phyloP scores from a whole-genome alignment of 1,140 invertebrate species.

The Heliconius eleuchia region DNA sequence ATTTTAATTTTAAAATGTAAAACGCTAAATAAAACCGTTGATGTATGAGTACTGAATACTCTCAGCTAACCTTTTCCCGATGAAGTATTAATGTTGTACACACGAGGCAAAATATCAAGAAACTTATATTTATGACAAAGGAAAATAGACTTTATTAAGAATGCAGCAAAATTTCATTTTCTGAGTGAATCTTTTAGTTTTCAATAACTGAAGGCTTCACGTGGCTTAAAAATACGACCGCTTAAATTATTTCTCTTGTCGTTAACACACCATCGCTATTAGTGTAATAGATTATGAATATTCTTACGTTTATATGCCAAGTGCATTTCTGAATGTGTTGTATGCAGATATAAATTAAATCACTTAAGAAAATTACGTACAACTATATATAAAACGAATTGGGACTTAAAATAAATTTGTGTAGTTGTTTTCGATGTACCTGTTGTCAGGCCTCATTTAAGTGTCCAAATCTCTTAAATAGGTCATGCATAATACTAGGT shows the following conservation, averaged over 20 bases:
- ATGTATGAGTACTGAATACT: slow-evolving; percentile 29
- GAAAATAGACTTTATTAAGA: slow-evolving; percentile 7
- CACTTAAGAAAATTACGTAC: not conserved
- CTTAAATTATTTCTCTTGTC: slow-evolving; percentile 37
- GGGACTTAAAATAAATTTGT: too few species aligned
- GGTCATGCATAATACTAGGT: too few species aligned
- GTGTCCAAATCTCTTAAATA: too few species aligned
- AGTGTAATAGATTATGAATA: slow-evolving; percentile 31
- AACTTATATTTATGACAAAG: not conserved
- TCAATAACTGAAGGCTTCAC: slow-evolving; percentile 9
- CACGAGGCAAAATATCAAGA: slow-evolving; percentile 27
- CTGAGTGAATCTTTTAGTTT: not conserved
- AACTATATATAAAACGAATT: too few species aligned
- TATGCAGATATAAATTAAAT: not conserved
- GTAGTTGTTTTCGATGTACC: too few species aligned
- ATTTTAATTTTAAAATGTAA: slow-evolving; percentile 32
- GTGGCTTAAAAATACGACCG: slow-evolving; percentile 34
- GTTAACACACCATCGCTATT: slow-evolving; percentile 36
- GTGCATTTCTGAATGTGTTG: not conserved
- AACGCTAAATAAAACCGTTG: slow-evolving; percentile 35
- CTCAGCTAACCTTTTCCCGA: slow-evolving; percentile 35
- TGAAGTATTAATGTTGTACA: slow-evolving; percentile 35
- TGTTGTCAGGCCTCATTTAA: too few species aligned
- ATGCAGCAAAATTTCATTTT: not conserved
- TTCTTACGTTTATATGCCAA: not conserved